Conservation (phyloP, 2,113 vertebrate genomes). For the Rhinichthys klamathensis region DNA sequence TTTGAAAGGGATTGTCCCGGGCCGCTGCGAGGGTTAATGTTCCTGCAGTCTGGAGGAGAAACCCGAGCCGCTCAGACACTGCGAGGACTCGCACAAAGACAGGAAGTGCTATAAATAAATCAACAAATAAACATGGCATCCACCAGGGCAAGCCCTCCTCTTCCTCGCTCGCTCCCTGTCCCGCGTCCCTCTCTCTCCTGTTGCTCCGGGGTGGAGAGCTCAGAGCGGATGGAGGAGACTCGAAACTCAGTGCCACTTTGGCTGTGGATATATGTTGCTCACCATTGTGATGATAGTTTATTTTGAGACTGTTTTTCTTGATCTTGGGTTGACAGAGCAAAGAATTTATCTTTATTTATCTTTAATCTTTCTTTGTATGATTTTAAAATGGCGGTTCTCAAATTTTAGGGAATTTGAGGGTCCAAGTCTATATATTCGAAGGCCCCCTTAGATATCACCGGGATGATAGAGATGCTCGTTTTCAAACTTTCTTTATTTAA, state of each 20-base stretch:
- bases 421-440: not conserved
- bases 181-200: not conserved
- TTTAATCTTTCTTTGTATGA: not conserved
- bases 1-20: not conserved
- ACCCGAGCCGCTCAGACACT: slow-evolving; percentile 52
- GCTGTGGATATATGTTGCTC: not conserved
- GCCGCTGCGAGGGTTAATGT: slow-evolving; percentile 20
- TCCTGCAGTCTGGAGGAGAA: slow-evolving; percentile 30
- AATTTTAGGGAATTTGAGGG: not conserved
- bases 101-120: slow-evolving; percentile 76
- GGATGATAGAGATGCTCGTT: not conserved
- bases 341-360: no score
- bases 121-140: slow-evolving; percentile 68
- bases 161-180: slow-evolving; percentile 2
- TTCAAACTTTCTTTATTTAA: not conserved
- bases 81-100: slow-evolving; percentile 69
- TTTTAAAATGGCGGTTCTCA: not conserved
- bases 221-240: no score
- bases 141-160: slow-evolving; percentile 22
- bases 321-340: not conserved
- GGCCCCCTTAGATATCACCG: no score
- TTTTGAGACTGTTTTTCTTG: not conserved
- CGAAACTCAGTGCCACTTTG: not conserved
- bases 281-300: not conserved
- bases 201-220: not conserved